Conservation (phyloP, 2,113 vertebrate genomes). For the Poeciliopsis occidentalis region DNA sequence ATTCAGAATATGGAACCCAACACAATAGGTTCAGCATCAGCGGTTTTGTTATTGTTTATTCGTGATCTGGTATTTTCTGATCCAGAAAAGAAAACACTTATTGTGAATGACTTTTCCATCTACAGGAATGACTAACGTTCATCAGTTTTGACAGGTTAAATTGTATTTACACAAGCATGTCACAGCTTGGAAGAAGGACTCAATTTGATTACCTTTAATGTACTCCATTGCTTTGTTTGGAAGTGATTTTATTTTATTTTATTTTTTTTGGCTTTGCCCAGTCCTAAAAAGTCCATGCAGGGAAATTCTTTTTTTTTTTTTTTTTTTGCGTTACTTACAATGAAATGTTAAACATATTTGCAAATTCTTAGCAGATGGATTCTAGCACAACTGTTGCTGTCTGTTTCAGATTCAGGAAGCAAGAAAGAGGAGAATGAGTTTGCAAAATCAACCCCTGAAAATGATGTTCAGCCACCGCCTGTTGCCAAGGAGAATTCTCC, state of each 20-base stretch:
- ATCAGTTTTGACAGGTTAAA: not conserved
- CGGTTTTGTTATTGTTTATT: not conserved
- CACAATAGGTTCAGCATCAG: not conserved
- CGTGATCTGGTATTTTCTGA: not conserved
- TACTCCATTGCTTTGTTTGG: not conserved
- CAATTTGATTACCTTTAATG: not conserved
- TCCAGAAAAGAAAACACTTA: not conserved
- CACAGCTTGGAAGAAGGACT: not conserved
- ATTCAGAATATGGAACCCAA: too few species aligned
- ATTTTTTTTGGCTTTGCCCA: not conserved
- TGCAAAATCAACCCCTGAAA: not conserved
- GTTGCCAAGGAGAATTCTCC: not conserved
- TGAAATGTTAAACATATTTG: not conserved
- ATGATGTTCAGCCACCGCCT: not conserved
- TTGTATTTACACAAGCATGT: not conserved
- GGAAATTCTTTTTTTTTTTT: not conserved
- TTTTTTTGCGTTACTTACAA: not conserved
- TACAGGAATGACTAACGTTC: not conserved
- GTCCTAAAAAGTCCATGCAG: not conserved
- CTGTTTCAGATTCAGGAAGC: slow-evolving; percentile 23
- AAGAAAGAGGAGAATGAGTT: not conserved
- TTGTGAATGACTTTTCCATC: not conserved
- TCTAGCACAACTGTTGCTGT: not conserved
- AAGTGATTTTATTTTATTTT: not conserved
- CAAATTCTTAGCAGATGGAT: not conserved